Base-by-base conservation (phyloP, 2,888 invertebrate genomes). In the Plagiodera versicolora region DNA sequence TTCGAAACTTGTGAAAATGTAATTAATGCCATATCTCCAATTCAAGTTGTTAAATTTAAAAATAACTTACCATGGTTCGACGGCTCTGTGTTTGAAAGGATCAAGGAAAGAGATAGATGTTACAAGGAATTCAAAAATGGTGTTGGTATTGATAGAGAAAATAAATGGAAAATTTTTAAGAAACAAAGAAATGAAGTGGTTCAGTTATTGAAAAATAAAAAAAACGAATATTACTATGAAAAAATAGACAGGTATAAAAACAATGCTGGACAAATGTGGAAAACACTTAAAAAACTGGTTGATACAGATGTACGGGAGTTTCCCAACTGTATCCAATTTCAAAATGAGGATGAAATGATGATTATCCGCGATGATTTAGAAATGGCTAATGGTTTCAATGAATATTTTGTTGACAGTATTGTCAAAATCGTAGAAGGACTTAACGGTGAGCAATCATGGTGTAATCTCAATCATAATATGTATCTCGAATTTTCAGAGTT, bases 161-260 rank as follows among this genome's bases (percentile, higher is more conserved):
- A 32, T 46, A 46, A 46, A 19, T 46, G 51, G 35, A 35, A 51
- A 51, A 30, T 32, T 18, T 51, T 51, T 9, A 51, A 51, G 30
- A 51, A 17, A 51, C 51, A 51, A 51, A 51, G 46, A 51, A 51
- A 51, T 51, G 51, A 51, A 51, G 51, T 51, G 11, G 51, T 24
- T 51, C 30, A 51, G 30, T 17, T 24, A 17, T 35, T 51, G 30
- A 30, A 51, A 51, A 8, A 32, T 32, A 28, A 51, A 51, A 30
- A 24, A 51, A 35, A 3, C 35, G 17, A 30, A 51, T 24, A 51
- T 51, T 28, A 51, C n/a, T 30, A 51, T 28, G 30, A 51, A 51
- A 18, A 30, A 30, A 51, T 51, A 51, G 51, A 51, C 51, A 14
- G 51, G 18, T 32, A 51, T 51, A 51, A 51, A 17, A 51, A 51